phyloP scores from a whole-genome alignment of 2,113 vertebrate species.

The Apaloderma vittatum region DNA sequence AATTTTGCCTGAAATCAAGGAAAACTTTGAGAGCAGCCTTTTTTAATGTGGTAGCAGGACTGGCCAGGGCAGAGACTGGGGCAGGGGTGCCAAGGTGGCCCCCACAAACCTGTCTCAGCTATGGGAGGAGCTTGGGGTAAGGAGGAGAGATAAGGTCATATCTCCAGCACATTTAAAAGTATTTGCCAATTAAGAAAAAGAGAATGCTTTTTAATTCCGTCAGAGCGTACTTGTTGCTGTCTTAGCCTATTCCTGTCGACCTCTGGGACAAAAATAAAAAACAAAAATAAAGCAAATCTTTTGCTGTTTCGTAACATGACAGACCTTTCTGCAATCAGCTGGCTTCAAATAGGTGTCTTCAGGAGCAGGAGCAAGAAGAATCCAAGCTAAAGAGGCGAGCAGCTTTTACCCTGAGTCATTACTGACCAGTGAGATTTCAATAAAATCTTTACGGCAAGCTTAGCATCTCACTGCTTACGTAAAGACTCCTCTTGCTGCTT shows the following conservation, averaged over 20 bases:
- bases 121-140: background rate
- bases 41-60: background rate
- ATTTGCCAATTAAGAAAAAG: background rate
- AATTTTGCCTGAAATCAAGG: background rate
- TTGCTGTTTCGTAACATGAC: background rate
- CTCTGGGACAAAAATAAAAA: background rate
- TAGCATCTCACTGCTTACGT: fast-evolving
- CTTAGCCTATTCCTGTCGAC: background rate
- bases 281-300: background rate
- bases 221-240: background rate
- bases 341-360: background rate
- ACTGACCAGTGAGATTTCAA: background rate
- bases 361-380: background rate
- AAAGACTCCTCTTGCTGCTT: background rate
- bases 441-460: background rate
- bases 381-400: background rate
- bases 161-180: background rate
- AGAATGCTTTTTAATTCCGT: background rate
- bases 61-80: background rate
- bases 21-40: background rate
- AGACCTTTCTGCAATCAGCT: background rate
- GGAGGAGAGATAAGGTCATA: background rate
- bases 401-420: background rate
- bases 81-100: fast-evolving
- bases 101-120: background rate